These are phyloP conservation scores for Odontocolon sp. DNA, from an alignment of 2,888 invertebrate genomes.

Conservation along the genomic window DNA sequence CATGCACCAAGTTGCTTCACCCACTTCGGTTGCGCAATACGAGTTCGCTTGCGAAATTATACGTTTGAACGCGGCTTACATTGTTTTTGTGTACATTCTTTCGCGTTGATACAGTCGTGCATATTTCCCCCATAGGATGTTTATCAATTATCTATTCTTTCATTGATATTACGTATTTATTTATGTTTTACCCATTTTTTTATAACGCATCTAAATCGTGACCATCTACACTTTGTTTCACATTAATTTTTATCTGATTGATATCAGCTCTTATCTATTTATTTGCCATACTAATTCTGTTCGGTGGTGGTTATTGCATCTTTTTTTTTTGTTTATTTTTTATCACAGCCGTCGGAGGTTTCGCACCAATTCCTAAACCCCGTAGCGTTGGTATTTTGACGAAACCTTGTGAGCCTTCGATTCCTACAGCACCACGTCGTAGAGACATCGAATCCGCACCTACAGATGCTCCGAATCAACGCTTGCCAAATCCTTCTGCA, in stretches of 20 bases:
- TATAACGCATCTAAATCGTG: not conserved
- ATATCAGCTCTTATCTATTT: not conserved
- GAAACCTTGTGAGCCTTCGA: conserved; percentile 37
- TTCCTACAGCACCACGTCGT: conserved; percentile 52
- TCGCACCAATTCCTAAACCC: conserved; percentile 73
- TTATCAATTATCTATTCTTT: conserved; percentile 5
- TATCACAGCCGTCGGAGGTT: conserved; percentile 65
- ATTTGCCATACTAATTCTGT: conserved; percentile 41
- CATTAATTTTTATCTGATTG: not conserved
- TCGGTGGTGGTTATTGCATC: conserved; percentile 65
- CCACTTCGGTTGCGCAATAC: conserved; percentile 45
- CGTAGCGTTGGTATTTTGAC: conserved; percentile 61
- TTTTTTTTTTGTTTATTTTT: conserved; percentile 49
- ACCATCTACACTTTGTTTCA: conserved; percentile 20
- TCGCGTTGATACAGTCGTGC: conserved; percentile 52
- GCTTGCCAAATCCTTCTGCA: conserved; percentile 25
- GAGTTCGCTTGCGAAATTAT: conserved; percentile 39
- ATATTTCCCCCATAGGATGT: not conserved
- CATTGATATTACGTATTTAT: not conserved
- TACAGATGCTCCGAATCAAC: conserved; percentile 17
- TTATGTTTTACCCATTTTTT: not conserved
- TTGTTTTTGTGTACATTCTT: conserved; percentile 29
- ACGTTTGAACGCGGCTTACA: conserved; percentile 30
- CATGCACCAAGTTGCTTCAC: conserved; percentile 46
- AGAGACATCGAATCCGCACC: conserved; percentile 3